Base-by-base conservation (phyloP, 2,797 vertebrate genomes). In the Capromys pilorides region DNA sequence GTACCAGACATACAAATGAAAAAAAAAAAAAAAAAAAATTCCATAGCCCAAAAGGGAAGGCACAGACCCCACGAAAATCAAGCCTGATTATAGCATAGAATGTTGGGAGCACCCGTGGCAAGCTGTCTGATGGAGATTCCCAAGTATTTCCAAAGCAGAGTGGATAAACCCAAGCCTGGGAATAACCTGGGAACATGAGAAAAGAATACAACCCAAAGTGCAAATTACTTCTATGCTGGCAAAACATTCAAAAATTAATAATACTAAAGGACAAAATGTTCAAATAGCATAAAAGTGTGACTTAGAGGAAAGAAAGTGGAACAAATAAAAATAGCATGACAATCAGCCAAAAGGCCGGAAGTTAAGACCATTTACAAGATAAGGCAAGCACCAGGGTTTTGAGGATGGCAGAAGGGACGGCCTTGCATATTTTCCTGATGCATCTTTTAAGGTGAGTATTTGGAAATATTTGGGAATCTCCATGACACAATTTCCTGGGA, bases 31-130 rank as follows among this genome's bases (percentile, higher is more conserved):
- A 49, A 5, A 49, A 49, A 49, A 49, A 49, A 49, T 10, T 5
- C 49, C 49, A 49, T 49, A 49, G 66, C 3, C 6, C 12, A 14
- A 18, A 19, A 66, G 49, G 22, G 19, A n/a, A 81, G 41, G 36
- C 7, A 3, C 11, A 36, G n/a, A 12, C n/a, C 2, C 7, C 73
- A 28, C 5, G 2, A 16, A 39, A 21, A 6, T 5, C 26, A 6
- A 28, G 10, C 31, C 31, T 9, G 9, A 7, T 24, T 3, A 3
- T 2, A 8, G 18, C 0, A 6, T 36, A 28, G 57, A 64, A 11
- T 13, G 0, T 3, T 59, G 57, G 18, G 19, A 59, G 13, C 22
- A 59, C 10, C 6, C 19, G 5, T 51, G 5, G 6, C 33, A 36
- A 54, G 33, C 2, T 14, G 12, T 59, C 19, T 10, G 22, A 1